Conservation (phyloP, 2,888 invertebrate species). For the Calephelis perditalis region DNA sequence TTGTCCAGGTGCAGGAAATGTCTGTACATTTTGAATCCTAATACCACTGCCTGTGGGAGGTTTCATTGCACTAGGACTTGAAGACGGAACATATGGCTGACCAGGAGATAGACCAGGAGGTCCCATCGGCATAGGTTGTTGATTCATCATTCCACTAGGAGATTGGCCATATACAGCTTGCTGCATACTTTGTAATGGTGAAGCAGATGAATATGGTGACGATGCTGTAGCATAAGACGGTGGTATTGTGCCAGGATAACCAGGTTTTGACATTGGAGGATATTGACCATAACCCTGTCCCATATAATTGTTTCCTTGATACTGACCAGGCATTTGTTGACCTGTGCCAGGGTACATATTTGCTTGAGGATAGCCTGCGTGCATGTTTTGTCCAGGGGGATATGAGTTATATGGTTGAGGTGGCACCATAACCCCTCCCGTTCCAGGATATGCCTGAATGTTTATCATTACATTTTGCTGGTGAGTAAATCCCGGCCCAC, state of each 20-base stretch:
- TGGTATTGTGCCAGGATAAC: slow-evolving; percentile 47
- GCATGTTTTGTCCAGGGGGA: slow-evolving; percentile 54
- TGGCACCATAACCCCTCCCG: slow-evolving; percentile 65
- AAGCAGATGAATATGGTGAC: slow-evolving; percentile 50
- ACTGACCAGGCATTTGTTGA: slow-evolving; percentile 42
- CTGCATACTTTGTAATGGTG: slow-evolving; percentile 68
- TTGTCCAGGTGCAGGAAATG: slow-evolving; percentile 47
- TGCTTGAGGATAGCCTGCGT: slow-evolving; percentile 54
- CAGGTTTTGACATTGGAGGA: slow-evolving; percentile 51
- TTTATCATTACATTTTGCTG: slow-evolving; percentile 82
- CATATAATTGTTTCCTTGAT: slow-evolving; percentile 51
- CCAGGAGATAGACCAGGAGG: slow-evolving; percentile 44
- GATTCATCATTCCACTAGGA: slow-evolving; percentile 32
- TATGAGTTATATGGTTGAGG: slow-evolving; percentile 65
- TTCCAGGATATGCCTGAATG: slow-evolving; percentile 80
- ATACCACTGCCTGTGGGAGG: slow-evolving; percentile 44
- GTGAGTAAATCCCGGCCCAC: slow-evolving; percentile 66
- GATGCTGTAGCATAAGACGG: slow-evolving; percentile 46
- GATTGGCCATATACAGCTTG: slow-evolving; percentile 62
- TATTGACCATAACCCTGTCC: slow-evolving; percentile 51
- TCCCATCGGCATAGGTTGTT: slow-evolving; percentile 48
- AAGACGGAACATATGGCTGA: slow-evolving; percentile 45
- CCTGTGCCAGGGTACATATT: slow-evolving; percentile 60
- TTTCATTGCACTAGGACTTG: slow-evolving; percentile 58
- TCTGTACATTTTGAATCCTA: slow-evolving; percentile 66